These are phyloP conservation scores for Palythoa grandis DNA, from an alignment of 92 coral and sea anemone genomes.

Conservation along the genomic window DNA sequence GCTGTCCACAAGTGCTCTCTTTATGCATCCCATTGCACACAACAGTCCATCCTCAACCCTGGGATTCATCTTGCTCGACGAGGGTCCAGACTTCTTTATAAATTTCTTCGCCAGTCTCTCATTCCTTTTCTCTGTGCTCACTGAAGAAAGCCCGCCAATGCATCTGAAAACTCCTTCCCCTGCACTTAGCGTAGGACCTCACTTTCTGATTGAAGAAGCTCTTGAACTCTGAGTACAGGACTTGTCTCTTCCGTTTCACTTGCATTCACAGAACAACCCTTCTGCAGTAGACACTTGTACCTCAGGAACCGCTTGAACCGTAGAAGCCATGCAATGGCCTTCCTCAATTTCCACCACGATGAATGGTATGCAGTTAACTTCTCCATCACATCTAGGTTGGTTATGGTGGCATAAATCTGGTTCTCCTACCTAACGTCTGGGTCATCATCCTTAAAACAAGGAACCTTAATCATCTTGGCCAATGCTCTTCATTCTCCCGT, in stretches of 20 bases:
- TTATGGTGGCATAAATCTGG: constrained; percentile 38
- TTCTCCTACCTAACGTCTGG: constrained; percentile 56
- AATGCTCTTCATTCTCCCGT: background rate
- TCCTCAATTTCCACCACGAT: constrained; percentile 66
- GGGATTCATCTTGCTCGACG: too few species aligned
- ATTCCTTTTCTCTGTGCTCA: too few species aligned
- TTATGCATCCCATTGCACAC: constrained; percentile 14
- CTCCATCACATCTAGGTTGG: constrained; percentile 33
- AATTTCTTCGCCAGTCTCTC: background rate
- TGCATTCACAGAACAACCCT: background rate
- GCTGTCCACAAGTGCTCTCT: constrained; percentile 42
- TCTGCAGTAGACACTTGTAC: constrained; percentile 18
- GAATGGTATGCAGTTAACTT: constrained; percentile 25
- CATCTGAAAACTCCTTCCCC: constrained; percentile 32
- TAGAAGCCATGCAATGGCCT: constrained; percentile 65
- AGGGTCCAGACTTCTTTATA: background rate
- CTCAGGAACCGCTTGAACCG: constrained; percentile 53
- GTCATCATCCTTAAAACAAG: background rate
- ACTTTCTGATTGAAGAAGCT: constrained; percentile 29
- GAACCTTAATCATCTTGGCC: constrained; percentile 24
- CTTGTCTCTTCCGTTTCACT: constrained; percentile 11
- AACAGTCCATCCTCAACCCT: too few species aligned
- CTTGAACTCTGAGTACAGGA: constrained; percentile 1
- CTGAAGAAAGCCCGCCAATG: too few species aligned
- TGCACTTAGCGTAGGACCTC: constrained; percentile 39